Evolutionary conservation across 1,140 invertebrate genomes (phyloP), one percentile per base, ranked within the genome.

Genomic region (Bombus polaris): DNA sequence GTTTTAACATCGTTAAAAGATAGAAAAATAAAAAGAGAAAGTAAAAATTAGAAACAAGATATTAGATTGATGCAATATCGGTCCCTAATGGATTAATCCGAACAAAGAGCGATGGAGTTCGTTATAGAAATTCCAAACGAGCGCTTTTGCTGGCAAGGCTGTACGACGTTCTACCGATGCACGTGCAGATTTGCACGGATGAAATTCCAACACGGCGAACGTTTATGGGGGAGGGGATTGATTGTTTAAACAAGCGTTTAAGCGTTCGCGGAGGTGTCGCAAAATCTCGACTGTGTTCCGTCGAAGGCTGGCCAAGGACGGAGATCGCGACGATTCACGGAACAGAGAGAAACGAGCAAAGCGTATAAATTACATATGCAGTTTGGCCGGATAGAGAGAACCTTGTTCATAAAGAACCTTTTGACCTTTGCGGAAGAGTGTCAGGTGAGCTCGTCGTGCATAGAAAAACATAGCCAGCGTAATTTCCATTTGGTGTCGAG

Each of bases 171-270:
- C 13, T 66, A 66, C n/a, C 66, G 15, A 15, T 66, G 47, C 68
- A 62, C 68, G 80, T 44, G 53, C 39, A 62, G 18, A 15, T 53
- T 35, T 13, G 28, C 70, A 37, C 39, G 37, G 10, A 62, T 71
- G 80, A 81, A 81, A 81, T 73, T 53, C 47, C 80, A 62, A 28
- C 25, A 37, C 44, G 37, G 18, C 35, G 25, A 39, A 18, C 25
- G 32, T 13, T 12, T 15, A n/a, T 22, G 15, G 44, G 13, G 13
- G 28, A 32, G 66, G 15, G 68, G 53, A 81, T 62, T 81, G 72
- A 81, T 81, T 73, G 80, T 81, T 81, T 73, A 62, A 81, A 81
- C 47, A 81, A 81, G 32, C 80, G 18, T 13, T 62, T 62, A 62
- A 62, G 59, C 59, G 65, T 35, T n/a, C 68, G 47, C 37, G 22